Evolutionary conservation across 2,888 invertebrate genomes (phyloP).

Genomic region (Furcula furcula): DNA sequence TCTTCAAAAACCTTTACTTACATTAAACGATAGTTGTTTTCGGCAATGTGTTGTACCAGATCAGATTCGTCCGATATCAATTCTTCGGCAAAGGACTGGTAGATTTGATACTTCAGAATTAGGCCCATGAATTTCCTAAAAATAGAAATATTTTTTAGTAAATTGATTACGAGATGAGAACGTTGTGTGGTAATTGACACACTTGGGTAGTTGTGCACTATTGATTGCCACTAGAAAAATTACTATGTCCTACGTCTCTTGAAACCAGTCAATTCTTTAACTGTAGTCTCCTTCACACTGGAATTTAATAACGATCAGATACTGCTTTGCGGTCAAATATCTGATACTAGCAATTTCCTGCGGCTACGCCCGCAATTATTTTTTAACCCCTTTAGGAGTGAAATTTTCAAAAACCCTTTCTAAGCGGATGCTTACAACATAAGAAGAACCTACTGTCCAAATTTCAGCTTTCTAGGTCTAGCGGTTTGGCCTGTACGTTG

Average conservation of each 20-base stretch:
- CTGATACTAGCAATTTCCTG: too few relatives aligned
- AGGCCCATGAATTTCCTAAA: constrained; percentile 81
- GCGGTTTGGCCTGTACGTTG: too few relatives aligned
- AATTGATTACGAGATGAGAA: not conserved
- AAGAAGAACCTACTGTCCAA: too few relatives aligned
- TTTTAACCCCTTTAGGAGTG: too few relatives aligned
- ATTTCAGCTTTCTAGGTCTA: too few relatives aligned
- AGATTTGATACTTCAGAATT: constrained; percentile 81
- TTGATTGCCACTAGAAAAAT: too few relatives aligned
- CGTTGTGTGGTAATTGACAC: not conserved
- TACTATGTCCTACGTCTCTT: too few relatives aligned
- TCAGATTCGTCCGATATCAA: constrained; percentile 66
- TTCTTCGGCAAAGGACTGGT: constrained; percentile 75
- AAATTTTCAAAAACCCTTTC: too few relatives aligned
- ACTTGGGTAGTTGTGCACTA: not conserved
- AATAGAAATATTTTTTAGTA: constrained; percentile 23
- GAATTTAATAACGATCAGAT: too few relatives aligned
- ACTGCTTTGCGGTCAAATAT: too few relatives aligned
- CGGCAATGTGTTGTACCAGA: constrained; percentile 61
- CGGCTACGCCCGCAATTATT: too few relatives aligned
- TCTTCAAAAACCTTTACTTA: constrained; percentile 38
- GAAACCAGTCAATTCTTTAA: not conserved
- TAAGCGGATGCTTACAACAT: too few relatives aligned
- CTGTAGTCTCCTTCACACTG: not conserved
- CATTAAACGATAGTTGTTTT: constrained; percentile 63